Evolutionary conservation across 1,140 invertebrate genomes (phyloP).

Genomic region (Triops cancriformis): DNA sequence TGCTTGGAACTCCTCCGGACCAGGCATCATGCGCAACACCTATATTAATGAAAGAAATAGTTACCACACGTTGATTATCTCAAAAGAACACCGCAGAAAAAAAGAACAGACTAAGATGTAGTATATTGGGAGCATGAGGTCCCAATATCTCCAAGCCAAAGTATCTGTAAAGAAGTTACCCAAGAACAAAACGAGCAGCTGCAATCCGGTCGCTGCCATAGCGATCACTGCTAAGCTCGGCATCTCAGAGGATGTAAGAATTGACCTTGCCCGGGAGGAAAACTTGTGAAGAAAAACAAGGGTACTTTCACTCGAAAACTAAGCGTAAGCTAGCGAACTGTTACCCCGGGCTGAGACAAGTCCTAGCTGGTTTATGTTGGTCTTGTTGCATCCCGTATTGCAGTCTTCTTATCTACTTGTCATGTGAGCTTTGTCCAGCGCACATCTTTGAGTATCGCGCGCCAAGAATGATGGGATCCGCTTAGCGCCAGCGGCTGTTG

Average conservation of each 20-base stretch:
- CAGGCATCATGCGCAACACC: conserved; percentile 2
- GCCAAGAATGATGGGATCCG: not conserved
- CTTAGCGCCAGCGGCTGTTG: not conserved
- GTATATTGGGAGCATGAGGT: no score
- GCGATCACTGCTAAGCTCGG: not conserved
- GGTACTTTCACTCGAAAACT: not conserved
- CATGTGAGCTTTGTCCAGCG: not conserved
- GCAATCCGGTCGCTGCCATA: not conserved
- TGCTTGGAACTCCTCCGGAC: conserved; percentile 2
- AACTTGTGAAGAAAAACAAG: not conserved
- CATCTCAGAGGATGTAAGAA: not conserved
- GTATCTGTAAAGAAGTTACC: not conserved
- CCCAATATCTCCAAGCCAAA: no score
- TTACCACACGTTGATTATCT: not conserved
- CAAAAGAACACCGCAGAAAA: no score
- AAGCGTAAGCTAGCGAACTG: not conserved
- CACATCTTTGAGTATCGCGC: not conserved
- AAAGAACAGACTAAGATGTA: no score
- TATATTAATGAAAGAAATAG: not conserved
- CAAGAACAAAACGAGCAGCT: not conserved
- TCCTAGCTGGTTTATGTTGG: not conserved
- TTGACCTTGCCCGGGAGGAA: not conserved
- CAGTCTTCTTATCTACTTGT: not conserved
- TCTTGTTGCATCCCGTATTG: not conserved
- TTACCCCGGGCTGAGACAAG: not conserved